Evolutionary conservation across 1,140 invertebrate genomes (phyloP), one percentile per base, ranked within the genome.

Genomic region (Papilio xuthus): DNA sequence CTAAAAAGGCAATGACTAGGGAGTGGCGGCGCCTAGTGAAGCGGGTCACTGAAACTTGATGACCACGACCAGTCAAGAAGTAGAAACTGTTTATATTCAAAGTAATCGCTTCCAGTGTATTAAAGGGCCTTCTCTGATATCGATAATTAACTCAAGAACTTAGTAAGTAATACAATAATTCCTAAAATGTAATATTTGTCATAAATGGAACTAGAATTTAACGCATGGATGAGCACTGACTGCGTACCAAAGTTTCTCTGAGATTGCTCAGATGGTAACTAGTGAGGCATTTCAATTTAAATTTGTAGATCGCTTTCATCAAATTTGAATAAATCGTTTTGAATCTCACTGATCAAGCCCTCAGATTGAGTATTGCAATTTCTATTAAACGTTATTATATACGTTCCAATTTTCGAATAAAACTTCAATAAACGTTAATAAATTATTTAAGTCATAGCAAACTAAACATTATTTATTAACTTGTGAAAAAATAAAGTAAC

Each of bases 261-360:
- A 28, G 60, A 67, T 67, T 67, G 60, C 60, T 67, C 13, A 28
- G 60, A 67, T 26, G 4, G 23, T 67, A 67, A 32, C 12, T 15
- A 28, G 26, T 28, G 56, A 23, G 56, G 13, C 12, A 67, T 67
- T 67, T 28, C 60, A 67, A 67, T 67, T 67, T 67, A 3, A 26
- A 28, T 67, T 67, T 67, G 10, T 67, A 28, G 60, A 32, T 15
- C 60, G 28, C 60, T 67, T 67, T 67, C 26, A 26, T 67, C 20
- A 28, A 60, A 28, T 26, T 60, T 26, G 23, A 26, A 6, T 2
- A 53, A 53, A 4, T 20, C 18, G 8, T 18, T 7, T 20, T 9
- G 8, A 53, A 2, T n/a, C 8, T 18, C 50, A 7, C n/a, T 20
- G n/a, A 20, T 8, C 2, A 53, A n/a, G 2, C n/a, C 7, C 6